phyloP scores from a whole-genome alignment of 2,888 invertebrate genomes.

The Lasioglossum malachurum region DNA sequence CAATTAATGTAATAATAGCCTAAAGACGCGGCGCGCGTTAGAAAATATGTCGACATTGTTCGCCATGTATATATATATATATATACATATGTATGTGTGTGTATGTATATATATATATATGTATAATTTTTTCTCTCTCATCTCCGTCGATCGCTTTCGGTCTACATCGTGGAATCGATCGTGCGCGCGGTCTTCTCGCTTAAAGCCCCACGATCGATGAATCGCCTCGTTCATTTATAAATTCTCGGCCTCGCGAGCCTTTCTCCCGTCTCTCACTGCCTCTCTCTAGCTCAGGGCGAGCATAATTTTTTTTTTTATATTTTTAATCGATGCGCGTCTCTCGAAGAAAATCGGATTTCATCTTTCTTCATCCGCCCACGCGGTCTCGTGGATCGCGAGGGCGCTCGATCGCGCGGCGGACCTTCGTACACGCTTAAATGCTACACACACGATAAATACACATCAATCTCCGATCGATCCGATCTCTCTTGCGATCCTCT shows the following conservation, averaged over 20 bases:
- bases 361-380: conserved; percentile 10
- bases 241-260: conserved; percentile 49
- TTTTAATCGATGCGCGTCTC: conserved; percentile 17
- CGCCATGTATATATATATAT: conserved; percentile 61
- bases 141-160: conserved; percentile 37
- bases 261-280: neutral
- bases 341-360: conserved; percentile 10
- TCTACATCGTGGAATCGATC: conserved; percentile 43
- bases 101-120: conserved; percentile 57
- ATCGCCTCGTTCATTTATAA: conserved; percentile 32
- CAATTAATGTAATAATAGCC: conserved; percentile 82
- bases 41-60: conserved; percentile 74
- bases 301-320: neutral
- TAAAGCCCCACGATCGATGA: conserved; percentile 31
- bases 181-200: conserved; percentile 27
- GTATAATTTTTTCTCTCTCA: conserved; percentile 52
- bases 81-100: conserved; percentile 55
- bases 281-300: neutral
- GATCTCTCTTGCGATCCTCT: conserved; percentile 10
- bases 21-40: conserved; percentile 81
- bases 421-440: conserved; percentile 40
- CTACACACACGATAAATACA: conserved; percentile 52
- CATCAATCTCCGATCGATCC: conserved; percentile 47
- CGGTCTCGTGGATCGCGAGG: conserved; percentile 28
- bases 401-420: conserved; percentile 46